Conservation (phyloP, 2,888 invertebrate species). For the Malthinus seriepunctatus region DNA sequence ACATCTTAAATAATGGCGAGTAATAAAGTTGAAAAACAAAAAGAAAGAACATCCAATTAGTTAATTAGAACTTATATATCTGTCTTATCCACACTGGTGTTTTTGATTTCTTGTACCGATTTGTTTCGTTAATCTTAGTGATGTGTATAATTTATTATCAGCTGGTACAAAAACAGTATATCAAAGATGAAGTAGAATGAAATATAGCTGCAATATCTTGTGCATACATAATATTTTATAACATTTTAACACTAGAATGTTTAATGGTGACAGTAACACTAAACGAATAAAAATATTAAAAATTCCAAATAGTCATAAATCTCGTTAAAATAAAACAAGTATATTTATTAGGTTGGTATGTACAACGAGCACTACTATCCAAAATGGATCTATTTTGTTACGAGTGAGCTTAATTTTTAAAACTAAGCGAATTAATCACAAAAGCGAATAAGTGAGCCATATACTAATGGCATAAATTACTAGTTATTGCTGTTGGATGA, state of each 20-base stretch:
- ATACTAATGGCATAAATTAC: slow-evolving; percentile 26
- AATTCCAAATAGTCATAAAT: slow-evolving; percentile 10
- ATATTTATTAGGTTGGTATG: slow-evolving; percentile 3
- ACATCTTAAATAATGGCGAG: no score
- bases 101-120: slow-evolving; percentile 31
- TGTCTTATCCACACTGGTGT: slow-evolving; percentile 29
- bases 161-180: slow-evolving; percentile 9
- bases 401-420: slow-evolving; percentile 17
- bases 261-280: slow-evolving; percentile 2
- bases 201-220: slow-evolving; percentile 14
- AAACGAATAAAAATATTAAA: slow-evolving; percentile 15
- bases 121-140: slow-evolving; percentile 36
- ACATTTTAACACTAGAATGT: background rate
- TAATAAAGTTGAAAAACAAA: slow-evolving; percentile 27
- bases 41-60: slow-evolving; percentile 34
- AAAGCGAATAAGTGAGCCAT: slow-evolving; percentile 24
- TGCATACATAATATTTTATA: slow-evolving; percentile 14
- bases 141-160: slow-evolving; percentile 33
- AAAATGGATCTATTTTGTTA: slow-evolving; percentile 13
- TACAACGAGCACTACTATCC: slow-evolving; percentile 5
- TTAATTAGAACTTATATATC: slow-evolving; percentile 40
- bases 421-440: slow-evolving; percentile 23
- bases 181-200: slow-evolving; percentile 11
- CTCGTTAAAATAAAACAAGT: slow-evolving; percentile 10
- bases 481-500: slow-evolving; percentile 26